Conservation (phyloP, 1,140 invertebrate genomes). For the Drosophila subobscura region DNA sequence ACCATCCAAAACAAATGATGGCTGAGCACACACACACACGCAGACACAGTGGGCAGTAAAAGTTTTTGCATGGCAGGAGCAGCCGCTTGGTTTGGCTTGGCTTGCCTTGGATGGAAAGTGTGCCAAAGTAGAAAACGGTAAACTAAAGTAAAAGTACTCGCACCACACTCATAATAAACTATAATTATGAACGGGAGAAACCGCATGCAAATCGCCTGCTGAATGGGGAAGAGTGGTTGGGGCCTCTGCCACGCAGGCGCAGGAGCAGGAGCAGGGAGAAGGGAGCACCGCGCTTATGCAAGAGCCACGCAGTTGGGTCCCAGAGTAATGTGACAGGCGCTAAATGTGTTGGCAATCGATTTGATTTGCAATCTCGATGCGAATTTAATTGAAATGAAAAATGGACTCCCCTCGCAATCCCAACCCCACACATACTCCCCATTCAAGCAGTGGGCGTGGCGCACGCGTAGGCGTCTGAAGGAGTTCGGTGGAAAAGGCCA, state of each 20-base stretch:
- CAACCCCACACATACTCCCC: conserved; percentile 3
- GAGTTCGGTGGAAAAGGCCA: conserved; percentile 43
- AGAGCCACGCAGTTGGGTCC: conserved; percentile 49
- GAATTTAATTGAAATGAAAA: conserved; percentile 74
- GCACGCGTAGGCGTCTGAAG: conserved; percentile 21
- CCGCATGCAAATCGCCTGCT: conserved; percentile 20
- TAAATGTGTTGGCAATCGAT: conserved; percentile 76
- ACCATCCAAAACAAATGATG: conserved; percentile 65
- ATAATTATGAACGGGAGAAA: conserved; percentile 42
- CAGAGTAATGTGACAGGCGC: conserved; percentile 77
- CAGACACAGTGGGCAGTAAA: conserved; percentile 43
- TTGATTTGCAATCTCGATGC: conserved; percentile 77
- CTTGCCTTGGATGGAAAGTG: conserved; percentile 38
- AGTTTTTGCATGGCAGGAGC: conserved; percentile 24
- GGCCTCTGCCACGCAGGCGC: conserved; percentile 23
- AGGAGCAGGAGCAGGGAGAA: background rate
- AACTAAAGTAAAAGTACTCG: conserved; percentile 54
- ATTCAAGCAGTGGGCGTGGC: conserved; percentile 25
- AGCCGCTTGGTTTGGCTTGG: conserved; percentile 4
- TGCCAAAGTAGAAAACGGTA: conserved; percentile 52
- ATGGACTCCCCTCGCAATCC: conserved; percentile 18
- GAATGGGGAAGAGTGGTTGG: conserved; percentile 6
- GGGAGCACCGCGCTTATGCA: conserved; percentile 38
- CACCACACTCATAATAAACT: conserved; percentile 21
- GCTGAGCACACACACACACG: conserved; percentile 43